phyloP scores from a whole-genome alignment of 2,888 invertebrate species.

The Cephus runcator region DNA sequence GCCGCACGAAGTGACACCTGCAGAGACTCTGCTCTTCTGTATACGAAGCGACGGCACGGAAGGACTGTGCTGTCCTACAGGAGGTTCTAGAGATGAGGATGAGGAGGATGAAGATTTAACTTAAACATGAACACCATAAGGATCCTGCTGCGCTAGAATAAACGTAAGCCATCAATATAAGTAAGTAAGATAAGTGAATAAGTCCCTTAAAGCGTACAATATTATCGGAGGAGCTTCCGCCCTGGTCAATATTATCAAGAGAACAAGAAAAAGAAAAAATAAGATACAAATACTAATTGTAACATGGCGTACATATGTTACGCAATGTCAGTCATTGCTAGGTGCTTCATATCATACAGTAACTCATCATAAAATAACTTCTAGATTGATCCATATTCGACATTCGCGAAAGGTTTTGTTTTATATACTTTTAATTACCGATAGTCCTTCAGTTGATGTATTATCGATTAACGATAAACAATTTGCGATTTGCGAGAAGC shows the following conservation, averaged over 20 bases:
- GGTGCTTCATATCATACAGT: neutral
- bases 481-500: neutral
- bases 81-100: constrained; percentile 69
- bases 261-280: neutral
- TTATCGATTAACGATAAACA: neutral
- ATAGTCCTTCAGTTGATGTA: neutral
- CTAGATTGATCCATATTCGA: neutral
- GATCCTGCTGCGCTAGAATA: neutral
- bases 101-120: constrained; percentile 58
- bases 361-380: neutral
- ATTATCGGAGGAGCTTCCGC: neutral
- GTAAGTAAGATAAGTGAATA: neutral
- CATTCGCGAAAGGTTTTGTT: neutral
- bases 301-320: neutral
- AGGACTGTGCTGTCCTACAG: constrained; percentile 82
- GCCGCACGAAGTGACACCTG: constrained; percentile 81
- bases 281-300: neutral
- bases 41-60: constrained; percentile 86
- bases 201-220: neutral
- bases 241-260: neutral
- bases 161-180: neutral
- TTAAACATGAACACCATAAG: constrained; percentile 37
- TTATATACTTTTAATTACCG: neutral
- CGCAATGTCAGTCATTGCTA: neutral
- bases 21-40: constrained; percentile 85